These are phyloP conservation scores for Psittacara wagleri DNA, from an alignment of 2,113 vertebrate species.

Conservation along the genomic window DNA sequence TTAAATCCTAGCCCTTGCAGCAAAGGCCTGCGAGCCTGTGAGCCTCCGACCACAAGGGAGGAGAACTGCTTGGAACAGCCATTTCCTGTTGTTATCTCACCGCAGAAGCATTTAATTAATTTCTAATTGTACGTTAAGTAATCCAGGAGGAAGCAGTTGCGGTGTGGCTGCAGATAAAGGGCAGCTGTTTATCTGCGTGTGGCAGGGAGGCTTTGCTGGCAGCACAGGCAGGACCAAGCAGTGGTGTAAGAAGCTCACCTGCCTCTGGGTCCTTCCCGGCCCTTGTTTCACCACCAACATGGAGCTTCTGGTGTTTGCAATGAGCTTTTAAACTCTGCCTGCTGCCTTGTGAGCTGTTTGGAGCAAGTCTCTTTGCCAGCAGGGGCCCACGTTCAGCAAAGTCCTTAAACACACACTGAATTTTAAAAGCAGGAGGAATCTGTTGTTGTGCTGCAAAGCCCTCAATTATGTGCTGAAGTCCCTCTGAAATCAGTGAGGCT, in stretches of 20 bases:
- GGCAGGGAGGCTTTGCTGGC: background rate
- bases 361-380: background rate
- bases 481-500: constrained; percentile 18
- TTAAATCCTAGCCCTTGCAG: constrained; percentile 25
- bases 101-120: constrained; percentile 64
- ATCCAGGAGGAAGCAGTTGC: constrained; percentile 15
- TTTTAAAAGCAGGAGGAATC: background rate
- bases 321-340: background rate
- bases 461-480: background rate
- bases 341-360: background rate
- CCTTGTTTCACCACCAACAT: rapidly evolving
- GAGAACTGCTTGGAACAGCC: constrained; percentile 25
- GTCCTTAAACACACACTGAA: background rate
- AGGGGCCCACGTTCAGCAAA: background rate
- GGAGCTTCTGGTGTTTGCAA: background rate
- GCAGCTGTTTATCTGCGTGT: constrained; percentile 19
- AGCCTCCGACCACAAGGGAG: background rate
- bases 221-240: background rate
- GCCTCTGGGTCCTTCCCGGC: background rate
- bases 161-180: constrained; percentile 49
- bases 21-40: background rate
- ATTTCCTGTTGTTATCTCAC: constrained; percentile 58
- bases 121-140: constrained; percentile 46
- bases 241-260: background rate
- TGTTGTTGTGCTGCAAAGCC: background rate